These are phyloP conservation scores for Anser cygnoides DNA, from an alignment of 2,113 vertebrate genomes.

Conservation along the genomic window DNA sequence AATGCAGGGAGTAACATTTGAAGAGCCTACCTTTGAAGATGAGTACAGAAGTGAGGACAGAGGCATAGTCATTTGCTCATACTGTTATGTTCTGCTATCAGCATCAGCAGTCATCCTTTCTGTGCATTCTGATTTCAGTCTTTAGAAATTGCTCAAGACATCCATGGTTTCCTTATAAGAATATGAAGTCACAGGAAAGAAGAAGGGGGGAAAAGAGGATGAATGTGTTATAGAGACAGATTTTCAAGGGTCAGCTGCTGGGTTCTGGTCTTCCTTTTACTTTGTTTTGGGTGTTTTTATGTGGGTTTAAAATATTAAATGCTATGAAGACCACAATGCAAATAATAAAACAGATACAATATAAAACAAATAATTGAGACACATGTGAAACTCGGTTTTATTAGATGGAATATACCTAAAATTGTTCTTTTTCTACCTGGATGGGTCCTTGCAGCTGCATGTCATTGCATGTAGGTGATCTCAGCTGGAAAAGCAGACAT, in stretches of 20 bases:
- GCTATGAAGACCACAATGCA: neutral
- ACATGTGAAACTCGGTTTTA: neutral
- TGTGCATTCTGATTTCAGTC: neutral
- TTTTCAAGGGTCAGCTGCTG: neutral
- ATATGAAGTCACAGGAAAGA: neutral
- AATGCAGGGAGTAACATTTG: neutral
- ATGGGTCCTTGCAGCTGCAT: neutral
- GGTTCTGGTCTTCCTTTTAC: neutral
- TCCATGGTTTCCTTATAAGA: neutral
- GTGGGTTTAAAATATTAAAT: neutral
- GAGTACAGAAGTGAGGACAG: neutral
- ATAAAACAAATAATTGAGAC: neutral
- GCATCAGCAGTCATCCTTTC: neutral
- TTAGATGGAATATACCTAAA: neutral
- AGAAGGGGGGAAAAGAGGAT: neutral
- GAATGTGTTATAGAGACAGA: neutral
- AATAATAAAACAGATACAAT: neutral
- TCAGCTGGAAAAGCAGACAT: neutral
- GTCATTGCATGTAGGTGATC: neutral
- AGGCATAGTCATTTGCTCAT: neutral
- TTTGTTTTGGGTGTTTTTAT: neutral
- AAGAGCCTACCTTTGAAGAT: neutral
- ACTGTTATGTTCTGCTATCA: neutral
- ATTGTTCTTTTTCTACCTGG: neutral
- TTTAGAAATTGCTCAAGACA: neutral